Evolutionary conservation across 2,888 invertebrate genomes (phyloP), one percentile per base, ranked within the genome.

Genomic region (Gandaritis pyraliata): DNA sequence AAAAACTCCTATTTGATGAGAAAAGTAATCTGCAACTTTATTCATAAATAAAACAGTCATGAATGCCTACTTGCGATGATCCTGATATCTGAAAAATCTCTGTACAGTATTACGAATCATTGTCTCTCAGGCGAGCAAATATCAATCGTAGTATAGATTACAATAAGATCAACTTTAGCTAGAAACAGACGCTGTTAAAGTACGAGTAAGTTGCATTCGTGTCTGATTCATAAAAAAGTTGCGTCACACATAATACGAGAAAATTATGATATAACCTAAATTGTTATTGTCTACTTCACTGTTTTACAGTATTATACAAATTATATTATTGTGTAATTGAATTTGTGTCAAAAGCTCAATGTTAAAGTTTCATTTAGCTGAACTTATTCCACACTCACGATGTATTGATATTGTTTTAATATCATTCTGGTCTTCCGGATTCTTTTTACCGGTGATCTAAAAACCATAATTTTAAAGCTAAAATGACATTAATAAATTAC

Each of bases 281-380:
- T 78, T 76, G 77, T 77, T 78, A 75, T 75, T 73, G 68, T 77
- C 72, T 72, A 75, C 71, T 78, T 75, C 76, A 75, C 72, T 64
- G 65, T 64, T 58, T 65, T 63, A 71, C 87, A 87, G 87, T 88
- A 87, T 87, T 88, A 87, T 70, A 76, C 83, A 86, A 80, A 83
- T 69, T 78, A 70, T 72, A 70, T 72, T 64, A 66, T 61, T 33
- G 23, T 23, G 54, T 73, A 75, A 81, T 83, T 78, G 72, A 80
- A 80, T 80, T 74, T 79, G 83, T 86, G 88, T 90, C 88, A 83
- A 86, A 87, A 85, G 88, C 89, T 89, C 90, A 88, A 90, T 85
- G 76, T 80, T 76, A 80, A 80, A 74, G 72, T 76, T 61, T 60
- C 49, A 52, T 39, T 46, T 53, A 43, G 16, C 16, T 43, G 12